Percentiles rank a stretch among this genome's conserved stretches.
phyloP scores from a whole-genome alignment of 2,797 vertebrate species.

The Hapalemur alaotrensis region DNA sequence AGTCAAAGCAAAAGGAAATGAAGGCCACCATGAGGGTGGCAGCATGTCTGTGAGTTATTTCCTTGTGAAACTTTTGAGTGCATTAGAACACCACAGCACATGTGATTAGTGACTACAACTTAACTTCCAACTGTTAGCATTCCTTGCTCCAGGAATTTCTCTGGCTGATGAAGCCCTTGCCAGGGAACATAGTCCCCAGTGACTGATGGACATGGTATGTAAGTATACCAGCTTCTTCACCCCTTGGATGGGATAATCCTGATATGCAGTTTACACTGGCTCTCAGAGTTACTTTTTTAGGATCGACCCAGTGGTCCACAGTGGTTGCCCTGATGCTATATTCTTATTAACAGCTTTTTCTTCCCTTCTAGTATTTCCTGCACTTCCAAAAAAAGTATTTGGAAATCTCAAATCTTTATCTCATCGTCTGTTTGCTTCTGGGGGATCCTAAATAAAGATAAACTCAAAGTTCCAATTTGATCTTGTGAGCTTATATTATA shows the following conservation, averaged over 20 bases:
- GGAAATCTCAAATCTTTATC: neutral
- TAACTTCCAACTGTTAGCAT: neutral
- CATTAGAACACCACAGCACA: neutral
- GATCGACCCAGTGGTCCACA: neutral
- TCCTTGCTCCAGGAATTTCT: neutral
- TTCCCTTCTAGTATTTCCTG: neutral
- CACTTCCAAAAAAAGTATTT: neutral
- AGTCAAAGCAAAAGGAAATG: neutral
- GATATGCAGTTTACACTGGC: neutral
- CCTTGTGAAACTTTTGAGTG: neutral
- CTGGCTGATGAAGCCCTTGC: neutral
- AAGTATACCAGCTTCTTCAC: neutral
- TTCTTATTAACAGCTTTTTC: neutral
- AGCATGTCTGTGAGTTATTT: neutral
- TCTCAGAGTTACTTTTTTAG: neutral
- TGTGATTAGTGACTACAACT: neutral
- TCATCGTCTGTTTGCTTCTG: neutral
- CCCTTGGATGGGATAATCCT: neutral
- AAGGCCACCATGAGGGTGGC: neutral
- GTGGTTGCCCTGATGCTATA: neutral
- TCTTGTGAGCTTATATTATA: neutral
- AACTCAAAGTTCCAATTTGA: neutral
- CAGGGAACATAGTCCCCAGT: neutral
- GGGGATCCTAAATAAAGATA: neutral
- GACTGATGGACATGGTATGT: neutral